A percentile compares a stretch with the other conserved stretches of the same genome.
Evolutionary conservation across 2,888 invertebrate genomes (phyloP).

Genomic region (Spisula subtruncata): DNA sequence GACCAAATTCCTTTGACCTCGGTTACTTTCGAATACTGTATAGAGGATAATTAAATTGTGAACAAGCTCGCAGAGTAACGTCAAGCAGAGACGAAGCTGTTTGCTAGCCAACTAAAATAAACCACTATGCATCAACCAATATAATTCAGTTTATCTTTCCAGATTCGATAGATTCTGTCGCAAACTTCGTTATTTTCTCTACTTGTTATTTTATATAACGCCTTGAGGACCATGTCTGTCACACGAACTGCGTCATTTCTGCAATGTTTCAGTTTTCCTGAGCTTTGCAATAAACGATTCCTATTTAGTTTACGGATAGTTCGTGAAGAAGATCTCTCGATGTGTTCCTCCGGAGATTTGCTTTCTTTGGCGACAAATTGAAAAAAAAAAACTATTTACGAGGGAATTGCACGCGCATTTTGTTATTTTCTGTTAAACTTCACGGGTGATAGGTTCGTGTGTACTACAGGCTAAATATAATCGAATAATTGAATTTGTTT

Average conservation of each 20-base stretch:
- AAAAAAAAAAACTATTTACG: not conserved
- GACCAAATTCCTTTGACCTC: not conserved
- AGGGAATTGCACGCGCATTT: not conserved
- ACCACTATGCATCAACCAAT: not conserved
- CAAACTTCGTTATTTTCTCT: constrained; percentile 8
- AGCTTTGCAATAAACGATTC: not conserved
- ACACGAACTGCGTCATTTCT: not conserved
- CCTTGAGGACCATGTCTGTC: not conserved
- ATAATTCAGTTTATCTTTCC: not conserved
- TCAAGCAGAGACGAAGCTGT: not conserved
- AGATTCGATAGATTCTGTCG: not conserved
- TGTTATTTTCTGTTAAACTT: not conserved
- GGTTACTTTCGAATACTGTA: not conserved
- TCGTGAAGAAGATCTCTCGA: not conserved
- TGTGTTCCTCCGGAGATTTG: not conserved
- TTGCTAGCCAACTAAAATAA: not conserved
- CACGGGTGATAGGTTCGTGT: not conserved
- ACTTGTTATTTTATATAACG: not conserved
- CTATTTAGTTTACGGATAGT: not conserved
- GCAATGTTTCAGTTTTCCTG: not conserved
- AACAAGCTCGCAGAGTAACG: not conserved
- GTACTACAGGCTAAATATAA: too few species aligned
- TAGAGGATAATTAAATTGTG: not conserved
- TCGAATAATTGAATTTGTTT: too few species aligned
- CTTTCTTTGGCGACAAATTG: not conserved